These are phyloP conservation scores for Helogale parvula DNA, from an alignment of 2,113 vertebrate genomes.

Conservation along the genomic window DNA sequence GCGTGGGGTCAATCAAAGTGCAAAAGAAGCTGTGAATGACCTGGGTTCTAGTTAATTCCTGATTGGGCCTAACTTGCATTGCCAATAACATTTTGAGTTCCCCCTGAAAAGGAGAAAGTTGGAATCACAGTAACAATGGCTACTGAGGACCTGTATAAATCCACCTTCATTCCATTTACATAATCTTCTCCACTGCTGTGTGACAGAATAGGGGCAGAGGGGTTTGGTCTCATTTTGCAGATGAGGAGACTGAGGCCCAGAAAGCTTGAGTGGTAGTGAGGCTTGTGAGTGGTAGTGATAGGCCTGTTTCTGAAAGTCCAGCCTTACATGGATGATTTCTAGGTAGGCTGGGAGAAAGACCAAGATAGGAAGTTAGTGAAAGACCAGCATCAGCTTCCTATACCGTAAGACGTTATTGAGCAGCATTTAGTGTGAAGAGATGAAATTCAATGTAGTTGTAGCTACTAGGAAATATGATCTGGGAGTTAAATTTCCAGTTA, in stretches of 20 bases:
- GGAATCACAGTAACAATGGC: not conserved
- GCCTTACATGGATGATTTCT: not conserved
- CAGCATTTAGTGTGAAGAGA: not conserved
- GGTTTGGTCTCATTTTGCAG: not conserved
- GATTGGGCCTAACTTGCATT: not conserved
- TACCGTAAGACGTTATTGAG: not conserved
- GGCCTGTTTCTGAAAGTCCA: not conserved
- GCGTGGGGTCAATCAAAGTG: constrained; percentile 74
- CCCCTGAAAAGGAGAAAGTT: not conserved
- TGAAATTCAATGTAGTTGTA: constrained; percentile 33
- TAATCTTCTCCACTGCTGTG: not conserved
- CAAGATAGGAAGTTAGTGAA: not conserved
- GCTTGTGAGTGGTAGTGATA: not conserved
- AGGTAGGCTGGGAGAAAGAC: not conserved
- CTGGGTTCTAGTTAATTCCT: not conserved
- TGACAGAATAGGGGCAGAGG: not conserved
- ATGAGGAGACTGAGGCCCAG: not conserved
- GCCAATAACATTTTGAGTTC: not conserved
- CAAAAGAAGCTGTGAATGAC: not conserved
- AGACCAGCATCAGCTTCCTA: not conserved
- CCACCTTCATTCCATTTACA: rapidly evolving
- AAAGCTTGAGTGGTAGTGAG: not conserved
- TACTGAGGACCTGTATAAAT: not conserved
- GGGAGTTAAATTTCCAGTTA: constrained; percentile 71
- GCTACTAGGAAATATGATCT: constrained; percentile 48